phyloP scores from a whole-genome alignment of 2,797 vertebrate genomes.

The Amphiprion clarkii region DNA sequence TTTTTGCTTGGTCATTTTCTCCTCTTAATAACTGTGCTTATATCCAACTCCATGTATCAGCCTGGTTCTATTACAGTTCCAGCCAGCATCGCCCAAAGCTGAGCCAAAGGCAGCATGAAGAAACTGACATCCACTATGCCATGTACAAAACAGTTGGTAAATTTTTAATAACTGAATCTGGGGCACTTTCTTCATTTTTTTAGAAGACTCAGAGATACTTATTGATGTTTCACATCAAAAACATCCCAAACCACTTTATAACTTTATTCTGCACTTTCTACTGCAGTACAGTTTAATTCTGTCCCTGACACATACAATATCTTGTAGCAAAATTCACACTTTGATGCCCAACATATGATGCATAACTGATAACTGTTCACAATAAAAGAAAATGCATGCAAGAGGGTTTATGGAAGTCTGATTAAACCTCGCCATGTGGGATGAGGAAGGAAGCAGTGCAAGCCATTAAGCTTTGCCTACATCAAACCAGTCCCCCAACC shows the following conservation, averaged over 20 bases:
- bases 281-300: constrained; percentile 16
- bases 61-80: constrained; percentile 19
- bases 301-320: constrained; percentile 12
- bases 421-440: constrained; percentile 55
- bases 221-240: constrained; percentile 47
- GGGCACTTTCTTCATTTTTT: constrained; percentile 54
- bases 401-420: constrained; percentile 37
- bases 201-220: constrained; percentile 31
- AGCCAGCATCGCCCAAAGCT: constrained; percentile 37
- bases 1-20: constrained; percentile 29
- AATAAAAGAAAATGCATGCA: constrained; percentile 44
- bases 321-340: constrained; percentile 2
- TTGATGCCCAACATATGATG: constrained; percentile 22
- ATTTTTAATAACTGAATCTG: constrained; percentile 67
- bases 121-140: constrained; percentile 40
- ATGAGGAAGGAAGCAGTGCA: constrained; percentile 12
- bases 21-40: constrained; percentile 9
- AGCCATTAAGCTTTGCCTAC: constrained; percentile 51
- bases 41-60: constrained; percentile 21
- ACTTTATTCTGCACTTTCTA: constrained; percentile 18
- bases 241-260: constrained; percentile 31
- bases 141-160: constrained; percentile 60
- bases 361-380: constrained; percentile 45
- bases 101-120: constrained; percentile 40
- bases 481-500: constrained; percentile 53